Base-by-base conservation (phyloP, 2,888 invertebrate species). In the Platerodrilus igneus region DNA sequence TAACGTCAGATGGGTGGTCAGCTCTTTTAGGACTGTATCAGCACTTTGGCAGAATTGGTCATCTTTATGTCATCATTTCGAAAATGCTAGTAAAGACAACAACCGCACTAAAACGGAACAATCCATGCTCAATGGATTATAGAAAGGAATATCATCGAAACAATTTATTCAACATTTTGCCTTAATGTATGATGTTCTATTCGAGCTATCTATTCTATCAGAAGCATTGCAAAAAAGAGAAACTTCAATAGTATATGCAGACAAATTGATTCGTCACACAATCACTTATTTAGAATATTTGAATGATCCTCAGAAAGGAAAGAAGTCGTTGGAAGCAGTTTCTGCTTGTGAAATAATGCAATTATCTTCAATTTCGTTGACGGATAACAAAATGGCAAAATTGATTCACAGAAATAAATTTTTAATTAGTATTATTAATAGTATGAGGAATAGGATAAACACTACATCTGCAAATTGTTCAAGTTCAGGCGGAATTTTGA, bases 241-340 rank as follows among this genome's bases (percentile, higher is more conserved):
- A 26, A 26, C 26, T n/a, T n/a, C n/a, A n/a, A n/a, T n/a, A n/a
- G n/a, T n/a, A n/a, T n/a, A n/a, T n/a, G n/a, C n/a, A n/a, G 26
- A 26, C 26, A 26, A 10, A 26, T 26, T 26, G 13, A 26, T 26
- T 26, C 13, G 26, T 4, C 26, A 14, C 26, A 26, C 26, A 26
- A 26, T 26, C 13, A 26, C 4, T 26, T 26, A 26, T 26, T 26
- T 26, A 11, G 26, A 26, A 26, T 10, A 26, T 26, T 26, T 26
- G 8, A 26, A 26, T 13, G 10, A 26, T 26, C 11, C 26, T 11
- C 10, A 26, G 26, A 26, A 26, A 26, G 26, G 26, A 26, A 26
- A 26, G 8, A 26, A 26, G 26, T 11, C 4, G 26, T 11, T 26
- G 13, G 10, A 26, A 26, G 26, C 26, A 11, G 13, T 9, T 11